Base-by-base conservation (phyloP, 2,888 invertebrate species). In the Tridacna crocea region DNA sequence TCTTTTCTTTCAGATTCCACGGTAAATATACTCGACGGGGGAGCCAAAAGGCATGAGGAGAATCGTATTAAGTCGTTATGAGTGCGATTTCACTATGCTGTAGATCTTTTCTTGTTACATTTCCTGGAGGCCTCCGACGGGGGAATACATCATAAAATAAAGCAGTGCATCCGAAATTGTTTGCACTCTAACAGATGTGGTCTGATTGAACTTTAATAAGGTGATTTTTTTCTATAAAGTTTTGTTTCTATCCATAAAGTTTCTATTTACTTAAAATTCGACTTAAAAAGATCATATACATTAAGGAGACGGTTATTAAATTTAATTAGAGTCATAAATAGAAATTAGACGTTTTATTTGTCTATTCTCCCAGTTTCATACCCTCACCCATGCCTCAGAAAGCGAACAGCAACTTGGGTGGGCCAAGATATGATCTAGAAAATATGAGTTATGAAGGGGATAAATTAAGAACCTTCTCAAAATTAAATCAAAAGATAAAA, bases 381-480 rank as follows among this genome's bases (percentile, higher is more conserved):
- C 75, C 82, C 75, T 75, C 72, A 75, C 58, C n/a, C 72, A 72
- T 65, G 75, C 65, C 51, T 78, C 78, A 82, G 58, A 55, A 12
- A 61, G 72, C 75, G 58, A 55, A 58, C 78, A 27, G 15, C 77
- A 86, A 83, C 86, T 83, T 86, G 86, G 86, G 86, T 86, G 86
- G 86, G 75, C 86, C 58, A 24, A 66, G 86, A 83, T 86, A 86
- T 81, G 81, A 86, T 86, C 83, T 48, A 78, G 81, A 86, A 83
- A 86, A 82, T 86, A 86, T 83, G 86, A 86, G 81, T 86, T 86
- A 86, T 83, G 81, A 83, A 75, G 83, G 58, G 81, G 83, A 82
- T 82, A 82, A 83, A 83, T 86, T 83, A 86, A 83, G 83, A 78
- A 77, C 81, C 81, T 72, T 83, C 86, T 83, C 76, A 75, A 86